phyloP scores from a whole-genome alignment of 2,888 invertebrate species.

The Dorcus hopei region DNA sequence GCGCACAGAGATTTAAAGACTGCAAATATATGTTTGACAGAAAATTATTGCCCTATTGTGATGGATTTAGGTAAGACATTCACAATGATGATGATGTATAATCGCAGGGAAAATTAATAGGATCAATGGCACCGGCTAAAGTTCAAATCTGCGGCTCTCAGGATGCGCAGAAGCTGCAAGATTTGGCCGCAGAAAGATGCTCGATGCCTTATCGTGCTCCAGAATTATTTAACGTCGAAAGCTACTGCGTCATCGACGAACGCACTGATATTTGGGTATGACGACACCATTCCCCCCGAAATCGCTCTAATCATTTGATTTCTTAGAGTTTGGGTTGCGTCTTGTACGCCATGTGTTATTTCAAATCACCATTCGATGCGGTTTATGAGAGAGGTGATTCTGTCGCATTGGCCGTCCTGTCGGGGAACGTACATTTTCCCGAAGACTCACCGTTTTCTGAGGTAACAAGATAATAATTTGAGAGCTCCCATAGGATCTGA shows the following conservation, averaged over 20 bases:
- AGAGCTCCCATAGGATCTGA: too few relatives aligned
- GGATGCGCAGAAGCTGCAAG: conserved; percentile 70
- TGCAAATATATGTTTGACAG: conserved; percentile 74
- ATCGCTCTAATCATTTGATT: neutral
- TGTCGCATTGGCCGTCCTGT: conserved; percentile 79
- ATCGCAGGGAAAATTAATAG: conserved; percentile 37
- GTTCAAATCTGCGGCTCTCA: conserved; percentile 64
- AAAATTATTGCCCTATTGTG: conserved; percentile 68
- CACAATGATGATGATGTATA: neutral
- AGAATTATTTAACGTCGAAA: conserved; percentile 82
- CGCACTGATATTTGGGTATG: conserved; percentile 83
- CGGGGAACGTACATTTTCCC: conserved; percentile 70
- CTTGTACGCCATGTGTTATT: conserved; percentile 80
- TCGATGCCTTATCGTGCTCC: conserved; percentile 88
- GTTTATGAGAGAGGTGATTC: conserved; percentile 84
- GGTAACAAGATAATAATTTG: conserved; percentile 40
- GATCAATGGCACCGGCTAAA: conserved; percentile 64
- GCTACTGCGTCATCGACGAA: conserved; percentile 76
- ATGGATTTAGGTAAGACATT: conserved; percentile 71
- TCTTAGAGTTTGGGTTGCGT: conserved; percentile 78
- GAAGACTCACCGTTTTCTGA: conserved; percentile 63
- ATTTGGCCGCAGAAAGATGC: conserved; percentile 78
- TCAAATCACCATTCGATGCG: conserved; percentile 80
- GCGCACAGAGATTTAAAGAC: conserved; percentile 86
- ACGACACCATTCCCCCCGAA: neutral